phyloP scores from a whole-genome alignment of 2,113 vertebrate species.

The Forbesichthys papilliferus region DNA sequence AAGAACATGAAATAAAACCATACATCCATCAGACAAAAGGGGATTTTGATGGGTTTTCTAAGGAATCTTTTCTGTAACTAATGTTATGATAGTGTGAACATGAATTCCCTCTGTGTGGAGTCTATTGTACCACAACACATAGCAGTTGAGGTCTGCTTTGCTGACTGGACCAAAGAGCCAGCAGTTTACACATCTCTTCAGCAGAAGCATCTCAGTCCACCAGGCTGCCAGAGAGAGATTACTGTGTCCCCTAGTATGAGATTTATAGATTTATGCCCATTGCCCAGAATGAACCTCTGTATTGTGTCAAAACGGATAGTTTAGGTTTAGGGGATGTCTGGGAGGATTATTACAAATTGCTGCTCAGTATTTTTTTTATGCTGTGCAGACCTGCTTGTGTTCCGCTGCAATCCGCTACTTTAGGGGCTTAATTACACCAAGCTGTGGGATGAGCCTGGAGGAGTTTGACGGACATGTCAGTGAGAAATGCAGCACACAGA shows the following conservation, averaged over 20 bases:
- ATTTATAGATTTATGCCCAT: slow-evolving; percentile 63
- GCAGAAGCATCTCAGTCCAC: slow-evolving; percentile 38
- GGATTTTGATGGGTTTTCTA: background rate
- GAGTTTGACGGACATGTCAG: slow-evolving; percentile 55
- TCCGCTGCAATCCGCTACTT: slow-evolving; percentile 66
- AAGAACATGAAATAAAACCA: slow-evolving; percentile 2
- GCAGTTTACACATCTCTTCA: slow-evolving; percentile 38
- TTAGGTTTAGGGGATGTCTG: slow-evolving; percentile 69
- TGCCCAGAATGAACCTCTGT: slow-evolving; percentile 67
- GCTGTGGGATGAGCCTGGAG: slow-evolving; percentile 55
- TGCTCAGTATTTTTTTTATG: slow-evolving; percentile 57
- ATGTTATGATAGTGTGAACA: background rate
- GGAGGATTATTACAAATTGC: slow-evolving; percentile 70
- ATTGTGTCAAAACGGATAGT: slow-evolving; percentile 70
- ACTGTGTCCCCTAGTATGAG: slow-evolving; percentile 51
- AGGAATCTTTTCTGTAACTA: slow-evolving; percentile 15
- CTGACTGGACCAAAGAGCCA: slow-evolving; percentile 34
- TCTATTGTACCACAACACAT: slow-evolving; percentile 38
- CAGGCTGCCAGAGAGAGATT: slow-evolving; percentile 63
- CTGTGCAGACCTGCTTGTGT: slow-evolving; percentile 40
- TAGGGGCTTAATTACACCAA: slow-evolving; percentile 67
- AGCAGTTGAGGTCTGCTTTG: slow-evolving; percentile 38
- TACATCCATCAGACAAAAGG: slow-evolving; percentile 12
- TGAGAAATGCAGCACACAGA: slow-evolving; percentile 41
- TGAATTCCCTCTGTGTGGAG: slow-evolving; percentile 29